Conservation (phyloP, 2,797 vertebrate species). For the Tauraco hartlaubi region DNA sequence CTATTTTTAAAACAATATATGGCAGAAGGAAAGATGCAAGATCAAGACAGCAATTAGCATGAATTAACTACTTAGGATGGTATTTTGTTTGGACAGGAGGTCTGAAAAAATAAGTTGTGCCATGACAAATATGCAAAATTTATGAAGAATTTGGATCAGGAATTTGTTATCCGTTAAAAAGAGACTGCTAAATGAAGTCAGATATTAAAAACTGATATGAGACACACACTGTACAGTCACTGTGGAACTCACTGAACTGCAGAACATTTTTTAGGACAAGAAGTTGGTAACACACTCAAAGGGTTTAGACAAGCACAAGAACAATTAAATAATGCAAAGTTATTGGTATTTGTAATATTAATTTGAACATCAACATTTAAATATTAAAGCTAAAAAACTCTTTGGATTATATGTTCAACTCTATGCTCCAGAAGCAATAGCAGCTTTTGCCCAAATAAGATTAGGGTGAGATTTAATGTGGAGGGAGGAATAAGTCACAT, state of each 20-base stretch:
- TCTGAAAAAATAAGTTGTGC: background rate
- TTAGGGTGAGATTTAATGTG: background rate
- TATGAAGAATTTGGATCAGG: background rate
- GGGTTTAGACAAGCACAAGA: background rate
- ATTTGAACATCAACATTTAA: background rate
- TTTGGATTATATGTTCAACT: background rate
- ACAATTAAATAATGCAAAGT: background rate
- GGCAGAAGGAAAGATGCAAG: background rate
- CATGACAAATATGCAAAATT: background rate
- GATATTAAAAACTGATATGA: background rate
- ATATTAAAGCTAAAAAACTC: background rate
- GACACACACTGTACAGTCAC: rapidly evolving
- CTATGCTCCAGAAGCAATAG: background rate
- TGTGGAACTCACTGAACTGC: background rate
- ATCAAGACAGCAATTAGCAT: background rate
- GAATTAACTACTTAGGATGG: background rate
- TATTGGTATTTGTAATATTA: background rate
- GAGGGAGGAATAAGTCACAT: background rate
- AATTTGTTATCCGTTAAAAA: background rate
- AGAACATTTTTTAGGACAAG: background rate
- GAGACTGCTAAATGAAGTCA: background rate
- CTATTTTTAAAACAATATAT: background rate
- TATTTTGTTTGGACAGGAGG: background rate
- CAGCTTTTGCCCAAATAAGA: background rate
- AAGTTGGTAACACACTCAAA: background rate